Percentiles rank a stretch among this genome's conserved stretches.
Evolutionary conservation across 2,113 vertebrate species (phyloP).

Genomic region (Xiphorhynchus elegans): DNA sequence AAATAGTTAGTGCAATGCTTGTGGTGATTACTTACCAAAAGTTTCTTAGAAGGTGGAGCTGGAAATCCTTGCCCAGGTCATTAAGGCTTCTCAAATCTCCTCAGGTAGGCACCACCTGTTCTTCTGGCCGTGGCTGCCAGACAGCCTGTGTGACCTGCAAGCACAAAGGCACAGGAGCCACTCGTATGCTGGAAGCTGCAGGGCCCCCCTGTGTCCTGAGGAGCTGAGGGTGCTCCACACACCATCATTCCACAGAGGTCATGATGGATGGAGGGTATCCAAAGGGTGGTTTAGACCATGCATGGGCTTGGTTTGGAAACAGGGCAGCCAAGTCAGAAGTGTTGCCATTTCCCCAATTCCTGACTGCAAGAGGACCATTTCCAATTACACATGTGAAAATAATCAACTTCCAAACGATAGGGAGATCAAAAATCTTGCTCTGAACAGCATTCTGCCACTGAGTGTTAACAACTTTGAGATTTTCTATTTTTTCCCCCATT

Average conservation of each 20-base stretch:
- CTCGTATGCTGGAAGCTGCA: not conserved
- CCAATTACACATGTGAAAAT: not conserved
- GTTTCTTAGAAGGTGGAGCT: not conserved
- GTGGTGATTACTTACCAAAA: not conserved
- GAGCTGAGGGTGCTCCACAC: not conserved
- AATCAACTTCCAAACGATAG: not conserved
- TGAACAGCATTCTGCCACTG: not conserved
- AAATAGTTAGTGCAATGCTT: not conserved
- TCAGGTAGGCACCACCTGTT: not conserved
- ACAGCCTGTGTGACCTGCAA: not conserved
- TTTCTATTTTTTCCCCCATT: not conserved
- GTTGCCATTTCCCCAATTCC: not conserved
- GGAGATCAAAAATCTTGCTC: not conserved
- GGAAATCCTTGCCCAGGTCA: not conserved
- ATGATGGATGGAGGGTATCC: not conserved
- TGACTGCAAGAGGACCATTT: not conserved
- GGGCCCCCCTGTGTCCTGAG: rapidly evolving
- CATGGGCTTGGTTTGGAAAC: not conserved
- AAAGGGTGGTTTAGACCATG: not conserved
- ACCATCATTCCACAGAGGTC: not conserved
- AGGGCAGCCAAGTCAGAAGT: not conserved
- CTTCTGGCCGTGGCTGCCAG: not conserved
- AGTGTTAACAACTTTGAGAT: not conserved
- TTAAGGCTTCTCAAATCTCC: not conserved
- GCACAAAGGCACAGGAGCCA: not conserved